Percentiles rank a stretch among this genome's conserved stretches.
phyloP scores from a whole-genome alignment of 2,888 invertebrate species.

The Parthenolecanium corni region DNA sequence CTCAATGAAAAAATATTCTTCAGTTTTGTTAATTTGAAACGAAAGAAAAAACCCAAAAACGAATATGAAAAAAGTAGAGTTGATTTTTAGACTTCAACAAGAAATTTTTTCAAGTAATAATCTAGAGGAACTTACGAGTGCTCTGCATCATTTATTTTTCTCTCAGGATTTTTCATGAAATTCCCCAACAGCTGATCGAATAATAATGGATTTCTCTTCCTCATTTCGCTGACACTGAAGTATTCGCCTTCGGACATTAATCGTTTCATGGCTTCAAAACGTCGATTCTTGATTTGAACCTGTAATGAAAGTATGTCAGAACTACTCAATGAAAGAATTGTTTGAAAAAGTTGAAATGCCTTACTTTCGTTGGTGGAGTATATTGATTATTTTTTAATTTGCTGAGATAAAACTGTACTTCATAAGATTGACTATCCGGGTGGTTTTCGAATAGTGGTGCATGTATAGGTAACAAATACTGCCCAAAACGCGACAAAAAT shows the following conservation, averaged over 20 bases:
- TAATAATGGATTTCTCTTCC: constrained; percentile 74
- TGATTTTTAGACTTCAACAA: background rate
- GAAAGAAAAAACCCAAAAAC: too few species aligned
- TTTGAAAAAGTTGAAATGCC: background rate
- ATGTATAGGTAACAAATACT: constrained; percentile 54
- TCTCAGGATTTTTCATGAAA: constrained; percentile 59
- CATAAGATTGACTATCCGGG: constrained; percentile 40
- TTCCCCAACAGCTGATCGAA: constrained; percentile 84
- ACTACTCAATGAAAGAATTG: background rate
- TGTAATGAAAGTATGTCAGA: constrained; percentile 36
- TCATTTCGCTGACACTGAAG: constrained; percentile 89
- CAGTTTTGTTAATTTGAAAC: too few species aligned
- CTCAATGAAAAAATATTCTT: too few species aligned
- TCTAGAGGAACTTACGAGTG: constrained; percentile 2
- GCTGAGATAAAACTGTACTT: constrained; percentile 51
- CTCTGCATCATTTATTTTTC: constrained; percentile 50
- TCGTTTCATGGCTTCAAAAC: constrained; percentile 67
- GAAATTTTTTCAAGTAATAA: background rate
- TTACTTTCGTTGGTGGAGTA: constrained; percentile 7
- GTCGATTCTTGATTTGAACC: constrained; percentile 59
- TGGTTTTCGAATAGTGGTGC: constrained; percentile 53
- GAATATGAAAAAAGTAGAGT: too few species aligned
- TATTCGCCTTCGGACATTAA: constrained; percentile 57
- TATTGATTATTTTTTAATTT: constrained; percentile 44
- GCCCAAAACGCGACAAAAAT: constrained; percentile 69